Percentiles rank a stretch among this genome's conserved stretches.
phyloP scores from a whole-genome alignment of 2,888 invertebrate genomes.

The Ennomos fuscantarius region DNA sequence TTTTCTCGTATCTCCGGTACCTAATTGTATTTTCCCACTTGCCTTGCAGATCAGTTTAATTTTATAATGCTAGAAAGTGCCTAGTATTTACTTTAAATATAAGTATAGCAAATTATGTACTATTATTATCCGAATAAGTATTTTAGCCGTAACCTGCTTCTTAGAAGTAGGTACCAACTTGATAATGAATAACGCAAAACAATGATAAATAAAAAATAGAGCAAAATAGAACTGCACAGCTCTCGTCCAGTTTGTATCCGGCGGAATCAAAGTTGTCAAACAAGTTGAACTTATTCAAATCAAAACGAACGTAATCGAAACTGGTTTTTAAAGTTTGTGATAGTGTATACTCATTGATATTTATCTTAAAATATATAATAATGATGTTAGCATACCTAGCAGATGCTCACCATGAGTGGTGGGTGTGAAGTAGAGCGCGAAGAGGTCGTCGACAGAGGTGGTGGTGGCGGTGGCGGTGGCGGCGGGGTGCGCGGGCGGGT shows the following conservation, averaged over 20 bases:
- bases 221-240: slow-evolving; percentile 26
- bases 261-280: slow-evolving; percentile 39
- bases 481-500: slow-evolving; percentile 65
- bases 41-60: too few relatives aligned
- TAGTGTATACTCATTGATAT: slow-evolving; percentile 17
- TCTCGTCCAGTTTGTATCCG: slow-evolving; percentile 33
- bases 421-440: slow-evolving; percentile 90
- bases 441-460: slow-evolving; percentile 90
- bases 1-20: too few relatives aligned
- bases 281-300: slow-evolving; percentile 39
- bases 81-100: too few relatives aligned
- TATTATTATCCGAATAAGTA: too few relatives aligned
- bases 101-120: too few relatives aligned
- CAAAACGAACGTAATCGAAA: slow-evolving; percentile 32
- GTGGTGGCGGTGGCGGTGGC: slow-evolving; percentile 68
- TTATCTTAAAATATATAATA: slow-evolving; percentile 4
- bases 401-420: slow-evolving; percentile 84
- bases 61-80: too few relatives aligned
- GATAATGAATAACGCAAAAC: too few relatives aligned
- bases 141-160: too few relatives aligned
- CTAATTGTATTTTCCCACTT: too few relatives aligned
- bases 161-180: too few relatives aligned
- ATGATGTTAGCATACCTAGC: slow-evolving; percentile 35
- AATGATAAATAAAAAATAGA: slow-evolving; percentile 7
- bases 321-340: slow-evolving; percentile 37